These are phyloP conservation scores for Diorhabda elongata DNA, from an alignment of 1,140 invertebrate species.

Conservation along the genomic window DNA sequence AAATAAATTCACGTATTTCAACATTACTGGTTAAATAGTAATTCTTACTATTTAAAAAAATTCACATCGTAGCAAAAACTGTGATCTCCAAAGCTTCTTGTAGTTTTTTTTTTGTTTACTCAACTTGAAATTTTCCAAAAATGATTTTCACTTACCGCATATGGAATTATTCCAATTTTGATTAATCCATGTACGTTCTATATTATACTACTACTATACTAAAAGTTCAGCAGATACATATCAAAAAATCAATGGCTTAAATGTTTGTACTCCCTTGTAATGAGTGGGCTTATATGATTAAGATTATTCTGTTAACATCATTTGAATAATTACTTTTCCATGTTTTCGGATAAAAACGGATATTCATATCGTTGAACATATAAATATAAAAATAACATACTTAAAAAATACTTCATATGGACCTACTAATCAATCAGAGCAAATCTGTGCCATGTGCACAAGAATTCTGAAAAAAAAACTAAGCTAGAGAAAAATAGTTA, in stretches of 20 bases:
- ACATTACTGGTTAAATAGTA: no score
- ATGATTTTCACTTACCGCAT: no score
- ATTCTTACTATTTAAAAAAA: constrained; percentile 6
- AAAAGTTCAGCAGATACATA: constrained; percentile 8
- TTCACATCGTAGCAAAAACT: constrained; percentile 1
- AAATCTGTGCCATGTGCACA: no score
- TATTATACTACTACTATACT: not conserved
- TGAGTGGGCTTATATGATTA: constrained; percentile 22
- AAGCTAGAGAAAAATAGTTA: no score
- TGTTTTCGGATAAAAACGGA: constrained; percentile 13
- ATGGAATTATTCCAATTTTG: no score
- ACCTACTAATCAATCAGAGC: no score
- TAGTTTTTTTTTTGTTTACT: not conserved
- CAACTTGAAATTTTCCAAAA: not conserved
- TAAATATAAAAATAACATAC: no score
- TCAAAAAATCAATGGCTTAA: constrained; percentile 26
- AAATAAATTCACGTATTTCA: no score
- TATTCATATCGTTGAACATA: no score
- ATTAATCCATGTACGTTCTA: not conserved
- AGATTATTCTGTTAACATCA: constrained; percentile 23
- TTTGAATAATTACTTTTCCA: constrained; percentile 24
- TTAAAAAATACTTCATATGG: no score
- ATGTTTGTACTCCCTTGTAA: constrained; percentile 21
- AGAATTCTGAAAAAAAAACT: no score
- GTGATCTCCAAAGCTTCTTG: constrained; percentile 1